Conservation (phyloP, 2,888 invertebrate genomes). For the Andrena trimmerana region DNA sequence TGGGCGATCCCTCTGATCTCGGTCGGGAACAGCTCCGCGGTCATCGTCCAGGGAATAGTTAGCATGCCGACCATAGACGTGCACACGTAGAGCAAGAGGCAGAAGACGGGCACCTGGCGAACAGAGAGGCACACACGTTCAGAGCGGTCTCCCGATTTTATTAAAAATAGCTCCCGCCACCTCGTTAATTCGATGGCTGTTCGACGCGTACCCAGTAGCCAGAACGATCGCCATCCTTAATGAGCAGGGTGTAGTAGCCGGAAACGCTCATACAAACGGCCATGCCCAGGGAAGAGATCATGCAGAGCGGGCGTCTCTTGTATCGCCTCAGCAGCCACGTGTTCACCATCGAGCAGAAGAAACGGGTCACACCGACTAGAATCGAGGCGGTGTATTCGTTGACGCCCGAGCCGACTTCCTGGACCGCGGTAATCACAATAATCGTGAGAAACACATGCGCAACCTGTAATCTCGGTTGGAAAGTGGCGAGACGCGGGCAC, state of each 20-base stretch:
- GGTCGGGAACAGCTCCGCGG: slow-evolving; percentile 88
- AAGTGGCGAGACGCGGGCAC: neutral
- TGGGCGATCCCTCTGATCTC: slow-evolving; percentile 88
- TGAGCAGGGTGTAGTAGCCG: slow-evolving; percentile 86
- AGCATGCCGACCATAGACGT: slow-evolving; percentile 88
- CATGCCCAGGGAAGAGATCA: slow-evolving; percentile 87
- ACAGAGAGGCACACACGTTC: neutral
- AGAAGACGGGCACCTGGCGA: slow-evolving; percentile 85
- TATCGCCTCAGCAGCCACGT: slow-evolving; percentile 86
- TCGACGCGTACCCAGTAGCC: slow-evolving; percentile 78
- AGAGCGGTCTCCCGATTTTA: neutral
- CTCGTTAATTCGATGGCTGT: neutral
- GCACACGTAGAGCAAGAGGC: slow-evolving; percentile 87
- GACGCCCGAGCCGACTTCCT: slow-evolving; percentile 86
- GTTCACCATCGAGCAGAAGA: slow-evolving; percentile 87
- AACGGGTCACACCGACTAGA: slow-evolving; percentile 87
- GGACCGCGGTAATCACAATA: slow-evolving; percentile 3
- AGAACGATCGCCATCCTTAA: slow-evolving; percentile 78
- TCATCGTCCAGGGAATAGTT: slow-evolving; percentile 89
- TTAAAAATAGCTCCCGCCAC: too few relatives aligned
- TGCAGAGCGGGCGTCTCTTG: slow-evolving; percentile 86
- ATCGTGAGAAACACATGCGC: neutral
- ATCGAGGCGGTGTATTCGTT: slow-evolving; percentile 87
- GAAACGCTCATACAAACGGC: slow-evolving; percentile 87
- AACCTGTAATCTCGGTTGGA: neutral